A percentile compares a stretch with the other conserved stretches of the same genome.
These are phyloP conservation scores for Thryonomys swinderianus DNA, from an alignment of 2,113 vertebrate genomes.

Conservation along the genomic window DNA sequence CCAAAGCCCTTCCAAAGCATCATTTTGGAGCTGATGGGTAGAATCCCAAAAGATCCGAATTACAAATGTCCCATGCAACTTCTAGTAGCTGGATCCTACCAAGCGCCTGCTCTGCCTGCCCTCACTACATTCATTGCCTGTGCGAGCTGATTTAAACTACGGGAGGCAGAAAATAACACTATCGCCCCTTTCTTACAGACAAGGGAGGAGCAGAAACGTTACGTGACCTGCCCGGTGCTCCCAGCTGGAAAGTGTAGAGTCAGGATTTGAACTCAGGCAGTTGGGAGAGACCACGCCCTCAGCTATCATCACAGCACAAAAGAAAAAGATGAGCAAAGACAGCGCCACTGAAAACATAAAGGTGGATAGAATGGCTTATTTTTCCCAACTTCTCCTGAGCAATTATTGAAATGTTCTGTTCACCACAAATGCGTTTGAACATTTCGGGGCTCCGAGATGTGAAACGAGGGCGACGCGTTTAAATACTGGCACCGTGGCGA, in stretches of 20 bases:
- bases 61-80: background rate
- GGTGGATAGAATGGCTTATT: background rate
- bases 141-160: background rate
- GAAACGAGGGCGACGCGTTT: background rate
- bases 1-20: background rate
- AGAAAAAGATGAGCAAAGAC: background rate
- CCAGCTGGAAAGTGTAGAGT: background rate
- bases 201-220: background rate
- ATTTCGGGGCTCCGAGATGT: slow-evolving; percentile 23
- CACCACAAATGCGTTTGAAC: background rate
- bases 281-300: background rate
- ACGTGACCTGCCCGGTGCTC: background rate
- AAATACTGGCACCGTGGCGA: background rate
- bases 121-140: background rate
- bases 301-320: background rate
- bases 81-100: background rate
- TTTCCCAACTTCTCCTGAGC: slow-evolving; percentile 9
- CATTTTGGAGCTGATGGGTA: background rate
- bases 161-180: too few relatives aligned
- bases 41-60: background rate
- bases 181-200: background rate
- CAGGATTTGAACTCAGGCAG: background rate
- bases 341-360: background rate
- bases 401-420: slow-evolving; percentile 45
- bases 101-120: background rate